Conservation (phyloP, 2,113 vertebrate genomes). For the Formicarius rufipectus region DNA sequence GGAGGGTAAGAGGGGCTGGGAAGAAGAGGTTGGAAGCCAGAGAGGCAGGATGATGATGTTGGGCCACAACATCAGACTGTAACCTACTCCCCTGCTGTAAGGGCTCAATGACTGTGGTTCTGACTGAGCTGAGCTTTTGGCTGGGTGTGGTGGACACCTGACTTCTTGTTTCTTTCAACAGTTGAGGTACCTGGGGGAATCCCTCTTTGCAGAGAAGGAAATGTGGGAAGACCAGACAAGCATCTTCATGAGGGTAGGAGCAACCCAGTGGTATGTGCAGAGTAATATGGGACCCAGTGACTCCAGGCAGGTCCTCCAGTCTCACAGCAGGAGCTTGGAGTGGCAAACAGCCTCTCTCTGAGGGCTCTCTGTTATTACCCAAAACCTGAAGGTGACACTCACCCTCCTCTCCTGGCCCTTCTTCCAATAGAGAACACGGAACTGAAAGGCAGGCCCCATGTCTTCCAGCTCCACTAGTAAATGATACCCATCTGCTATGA, state of each 20-base stretch:
- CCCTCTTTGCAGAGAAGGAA: not conserved
- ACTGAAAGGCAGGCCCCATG: conserved; percentile 71
- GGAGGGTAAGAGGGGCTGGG: not conserved
- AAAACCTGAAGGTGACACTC: not conserved
- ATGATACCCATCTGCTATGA: conserved; percentile 57
- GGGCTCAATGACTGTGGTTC: not conserved
- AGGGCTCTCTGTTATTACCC: not conserved
- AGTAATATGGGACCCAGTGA: not conserved
- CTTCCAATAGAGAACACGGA: conserved; percentile 69
- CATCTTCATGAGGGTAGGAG: not conserved
- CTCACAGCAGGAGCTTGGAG: not conserved
- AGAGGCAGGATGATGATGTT: not conserved
- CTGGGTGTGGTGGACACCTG: not conserved
- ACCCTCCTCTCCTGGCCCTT: conserved; percentile 61
- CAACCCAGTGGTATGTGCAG: too few species aligned
- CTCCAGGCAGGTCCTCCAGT: not conserved
- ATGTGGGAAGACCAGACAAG: not conserved
- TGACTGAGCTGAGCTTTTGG: not conserved
- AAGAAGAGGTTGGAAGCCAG: not conserved
- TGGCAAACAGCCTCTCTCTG: not conserved
- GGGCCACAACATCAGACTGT: not conserved
- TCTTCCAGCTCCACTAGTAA: conserved; percentile 72
- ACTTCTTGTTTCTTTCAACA: not conserved
- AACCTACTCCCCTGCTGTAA: not conserved
- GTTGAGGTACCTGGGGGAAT: not conserved